Percentiles rank a stretch among this genome's conserved stretches.
These are phyloP conservation scores for Cherax quadricarinatus DNA, from an alignment of 1,140 invertebrate species.

Conservation along the genomic window DNA sequence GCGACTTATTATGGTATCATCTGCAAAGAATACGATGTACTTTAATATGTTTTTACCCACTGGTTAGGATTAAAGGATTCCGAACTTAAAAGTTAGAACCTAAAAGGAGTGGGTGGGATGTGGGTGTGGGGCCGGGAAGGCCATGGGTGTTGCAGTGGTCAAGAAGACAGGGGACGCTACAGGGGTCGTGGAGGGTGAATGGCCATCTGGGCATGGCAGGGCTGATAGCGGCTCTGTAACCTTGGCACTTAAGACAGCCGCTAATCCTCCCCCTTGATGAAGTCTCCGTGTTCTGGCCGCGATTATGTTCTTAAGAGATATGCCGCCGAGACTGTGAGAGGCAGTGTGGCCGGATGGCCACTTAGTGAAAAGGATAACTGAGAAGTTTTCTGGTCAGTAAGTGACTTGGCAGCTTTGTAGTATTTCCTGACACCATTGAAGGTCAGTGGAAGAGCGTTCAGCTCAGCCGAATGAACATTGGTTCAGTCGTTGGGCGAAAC, in stretches of 20 bases:
- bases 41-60: too few species aligned
- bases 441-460: neutral
- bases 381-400: neutral
- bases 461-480: neutral
- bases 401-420: neutral
- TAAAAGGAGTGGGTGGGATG: neutral
- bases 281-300: constrained; percentile 14
- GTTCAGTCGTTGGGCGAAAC: neutral
- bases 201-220: neutral
- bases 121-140: neutral
- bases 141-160: too few species aligned
- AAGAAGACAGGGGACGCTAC: too few species aligned
- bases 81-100: too few species aligned
- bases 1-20: too few species aligned
- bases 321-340: neutral
- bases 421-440: neutral
- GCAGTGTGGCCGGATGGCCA: neutral
- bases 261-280: constrained; percentile 25
- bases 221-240: neutral
- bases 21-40: too few species aligned
- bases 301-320: constrained; percentile 33
- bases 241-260: neutral
- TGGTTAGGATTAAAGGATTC: too few species aligned
- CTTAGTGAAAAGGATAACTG: too few species aligned
- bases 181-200: too few species aligned